These are phyloP conservation scores for Sphenopsis melanotis DNA, from an alignment of 2,797 vertebrate genomes.

Conservation along the genomic window DNA sequence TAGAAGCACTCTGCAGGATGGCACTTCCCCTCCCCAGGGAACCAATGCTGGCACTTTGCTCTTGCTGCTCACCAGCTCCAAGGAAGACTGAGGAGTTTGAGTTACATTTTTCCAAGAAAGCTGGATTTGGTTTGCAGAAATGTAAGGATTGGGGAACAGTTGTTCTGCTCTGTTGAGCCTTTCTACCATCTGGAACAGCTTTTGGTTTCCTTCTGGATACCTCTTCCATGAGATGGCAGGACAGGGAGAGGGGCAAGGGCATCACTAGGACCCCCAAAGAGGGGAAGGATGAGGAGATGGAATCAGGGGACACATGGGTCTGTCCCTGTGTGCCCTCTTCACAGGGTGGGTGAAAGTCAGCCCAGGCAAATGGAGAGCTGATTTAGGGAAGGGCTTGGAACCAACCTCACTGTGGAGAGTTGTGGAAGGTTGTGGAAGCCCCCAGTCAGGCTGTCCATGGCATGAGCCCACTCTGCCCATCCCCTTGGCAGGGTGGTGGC, in stretches of 20 bases:
- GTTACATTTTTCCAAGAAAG: conserved; percentile 31
- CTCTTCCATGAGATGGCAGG: not conserved
- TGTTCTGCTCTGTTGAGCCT: not conserved
- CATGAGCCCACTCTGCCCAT: accelerated
- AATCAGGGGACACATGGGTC: not conserved
- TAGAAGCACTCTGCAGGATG: conserved; percentile 23
- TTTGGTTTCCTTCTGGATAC: not conserved
- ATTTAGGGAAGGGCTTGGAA: not conserved
- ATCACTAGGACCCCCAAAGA: not conserved
- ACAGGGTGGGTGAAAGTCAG: not conserved
- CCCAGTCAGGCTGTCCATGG: not conserved
- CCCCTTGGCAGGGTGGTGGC: not conserved
- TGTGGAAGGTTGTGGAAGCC: accelerated
- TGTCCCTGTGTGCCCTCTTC: not conserved
- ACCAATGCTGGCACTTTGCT: accelerated
- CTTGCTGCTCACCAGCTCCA: not conserved
- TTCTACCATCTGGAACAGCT: conserved; percentile 29
- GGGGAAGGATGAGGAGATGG: not conserved
- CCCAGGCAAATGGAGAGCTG: not conserved
- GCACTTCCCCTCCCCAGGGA: not conserved
- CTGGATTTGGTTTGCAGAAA: conserved; percentile 31
- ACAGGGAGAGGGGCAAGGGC: not conserved
- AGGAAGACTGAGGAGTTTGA: not conserved
- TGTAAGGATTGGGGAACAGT: not conserved
- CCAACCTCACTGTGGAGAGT: not conserved